Base-by-base conservation (phyloP, 2,888 invertebrate genomes). In the Drosophila algonquin region DNA sequence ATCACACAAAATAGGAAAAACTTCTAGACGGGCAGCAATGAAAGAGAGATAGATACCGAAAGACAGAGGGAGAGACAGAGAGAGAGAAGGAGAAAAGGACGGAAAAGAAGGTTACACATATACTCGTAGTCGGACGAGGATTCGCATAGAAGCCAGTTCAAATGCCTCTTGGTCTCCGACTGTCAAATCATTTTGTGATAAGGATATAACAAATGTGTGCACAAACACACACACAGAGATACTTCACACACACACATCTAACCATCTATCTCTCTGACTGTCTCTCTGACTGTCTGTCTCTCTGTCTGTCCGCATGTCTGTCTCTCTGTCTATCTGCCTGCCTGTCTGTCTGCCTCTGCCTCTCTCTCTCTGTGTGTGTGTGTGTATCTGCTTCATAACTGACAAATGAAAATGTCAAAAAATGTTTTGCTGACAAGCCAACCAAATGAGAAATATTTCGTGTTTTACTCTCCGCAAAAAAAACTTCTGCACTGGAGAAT, bases 401-500 rank as follows among this genome's bases (percentile, higher is more conserved):
- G 85, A 84, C 82, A 84, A 84, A 84, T 84, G 80, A 84, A 84
- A 84, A 79, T 87, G 83, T 87, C 81, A 84, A 81, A 70, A 83
- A 87, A 81, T 87, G 69, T 80, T 63, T 63, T 76, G 73, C 63
- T 81, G 77, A 69, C 73, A 73, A 58, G 77, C 52, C 59, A 68
- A 55, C 62, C 67, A 86, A 86, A 86, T 86, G 79, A 67, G 79
- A 83, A 83, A 83, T 73, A 56, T 79, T 44, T 63, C 32, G 30
- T 47, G 44, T 55, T 55, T 55, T 50, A 45, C 16, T 18, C 21
- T n/a, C 46, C 21, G 46, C 4, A 24, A 10, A 5, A 62, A 10
- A 5, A 59, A 59, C 12, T 24, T 68, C 12, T 48, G 40, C 35
- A 32, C 12, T 45, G 55, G 63, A 58, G 63, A 58, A 63, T 57